phyloP scores from a whole-genome alignment of 2,113 vertebrate genomes.

The Rhinichthys klamathensis region DNA sequence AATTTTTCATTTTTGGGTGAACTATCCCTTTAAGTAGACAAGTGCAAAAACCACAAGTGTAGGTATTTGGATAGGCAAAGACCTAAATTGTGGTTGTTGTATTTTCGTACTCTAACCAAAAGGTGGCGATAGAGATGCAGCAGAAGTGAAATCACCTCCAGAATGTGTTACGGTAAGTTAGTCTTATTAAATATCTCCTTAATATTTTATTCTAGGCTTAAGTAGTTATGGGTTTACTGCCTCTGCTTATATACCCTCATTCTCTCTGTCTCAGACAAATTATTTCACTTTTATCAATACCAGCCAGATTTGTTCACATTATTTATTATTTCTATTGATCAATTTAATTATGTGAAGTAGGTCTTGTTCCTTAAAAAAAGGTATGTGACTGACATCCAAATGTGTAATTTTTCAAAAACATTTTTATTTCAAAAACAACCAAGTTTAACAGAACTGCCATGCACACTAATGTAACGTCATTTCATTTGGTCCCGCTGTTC shows the following conservation, averaged over 20 bases:
- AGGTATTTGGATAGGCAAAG: no score
- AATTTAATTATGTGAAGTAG: not conserved
- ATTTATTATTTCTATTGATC: not conserved
- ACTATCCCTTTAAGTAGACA: no score
- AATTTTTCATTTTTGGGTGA: no score
- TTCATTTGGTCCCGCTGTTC: slow-evolving; percentile 23
- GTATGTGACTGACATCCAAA: not conserved
- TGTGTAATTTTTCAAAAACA: not conserved
- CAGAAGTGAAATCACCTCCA: not conserved
- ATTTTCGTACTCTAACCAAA: not conserved
- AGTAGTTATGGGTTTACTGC: not conserved
- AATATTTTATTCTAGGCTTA: not conserved
- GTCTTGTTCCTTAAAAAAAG: no score
- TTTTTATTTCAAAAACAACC: not conserved
- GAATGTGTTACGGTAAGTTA: not conserved
- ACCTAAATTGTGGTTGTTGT: not conserved
- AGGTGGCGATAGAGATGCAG: slow-evolving; percentile 18
- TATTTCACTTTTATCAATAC: not conserved
- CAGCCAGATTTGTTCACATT: not conserved
- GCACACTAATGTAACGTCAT: not conserved
- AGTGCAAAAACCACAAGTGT: no score
- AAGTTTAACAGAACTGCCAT: not conserved
- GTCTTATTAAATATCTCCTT: not conserved
- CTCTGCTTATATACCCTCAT: not conserved
- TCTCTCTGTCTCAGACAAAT: no score